Percentiles rank a stretch among this genome's conserved stretches.
These are phyloP conservation scores for Falco peregrinus DNA, from an alignment of 2,797 vertebrate species.

Conservation along the genomic window DNA sequence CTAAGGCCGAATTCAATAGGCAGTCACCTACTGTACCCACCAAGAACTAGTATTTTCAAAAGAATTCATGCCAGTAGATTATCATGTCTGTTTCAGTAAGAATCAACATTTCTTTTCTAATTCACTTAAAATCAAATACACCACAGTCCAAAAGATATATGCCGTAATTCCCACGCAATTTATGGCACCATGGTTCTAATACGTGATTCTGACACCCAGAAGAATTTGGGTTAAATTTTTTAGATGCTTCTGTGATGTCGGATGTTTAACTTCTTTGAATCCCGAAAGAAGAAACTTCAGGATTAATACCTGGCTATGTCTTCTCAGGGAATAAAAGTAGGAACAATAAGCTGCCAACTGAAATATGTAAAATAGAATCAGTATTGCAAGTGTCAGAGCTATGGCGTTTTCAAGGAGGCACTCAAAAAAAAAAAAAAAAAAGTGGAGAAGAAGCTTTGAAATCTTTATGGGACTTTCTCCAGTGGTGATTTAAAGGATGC, in stretches of 20 bases:
- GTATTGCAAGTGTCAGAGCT: not conserved
- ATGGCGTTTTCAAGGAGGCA: not conserved
- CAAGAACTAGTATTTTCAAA: constrained; percentile 68
- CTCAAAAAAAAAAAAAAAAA: not conserved
- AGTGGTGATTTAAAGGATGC: not conserved
- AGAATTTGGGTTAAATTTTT: constrained; percentile 23
- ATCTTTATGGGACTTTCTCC: not conserved
- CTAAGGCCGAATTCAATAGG: constrained; percentile 73
- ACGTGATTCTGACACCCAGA: not conserved
- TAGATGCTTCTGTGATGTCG: not conserved
- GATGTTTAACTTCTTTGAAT: constrained; percentile 39
- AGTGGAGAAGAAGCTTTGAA: not conserved
- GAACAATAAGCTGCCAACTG: not conserved
- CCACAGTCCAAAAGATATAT: constrained; percentile 45
- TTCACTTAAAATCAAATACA: constrained; percentile 70
- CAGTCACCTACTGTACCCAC: constrained; percentile 57
- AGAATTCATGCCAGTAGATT: constrained; percentile 63
- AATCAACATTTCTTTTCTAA: constrained; percentile 75
- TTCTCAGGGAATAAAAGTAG: constrained; percentile 26
- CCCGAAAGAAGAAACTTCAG: not conserved
- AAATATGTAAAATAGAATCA: constrained; percentile 36
- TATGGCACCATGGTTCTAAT: constrained; percentile 1
- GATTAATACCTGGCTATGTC: not conserved
- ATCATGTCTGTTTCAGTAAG: constrained; percentile 73
- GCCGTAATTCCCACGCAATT: constrained; percentile 62